Base-by-base conservation (phyloP, 64 coral and sea anemone species). In the Hydrozoanthus tunicans region DNA sequence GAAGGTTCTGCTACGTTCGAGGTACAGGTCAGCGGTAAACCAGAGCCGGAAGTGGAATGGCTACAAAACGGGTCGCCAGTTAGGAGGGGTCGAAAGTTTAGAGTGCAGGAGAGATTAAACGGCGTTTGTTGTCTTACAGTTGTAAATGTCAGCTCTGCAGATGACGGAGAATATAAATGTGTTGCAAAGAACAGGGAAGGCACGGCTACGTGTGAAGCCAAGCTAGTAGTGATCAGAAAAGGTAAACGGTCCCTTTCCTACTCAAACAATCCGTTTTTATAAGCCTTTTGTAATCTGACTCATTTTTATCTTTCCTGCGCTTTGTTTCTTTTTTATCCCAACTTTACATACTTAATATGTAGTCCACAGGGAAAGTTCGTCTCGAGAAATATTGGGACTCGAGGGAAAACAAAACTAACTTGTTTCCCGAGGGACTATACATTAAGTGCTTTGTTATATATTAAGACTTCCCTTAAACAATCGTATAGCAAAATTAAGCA, bases 21-120 rank as follows among this genome's bases (percentile, higher is more conserved):
- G 55, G 82, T 95, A 58, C 88, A 91, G 77, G 85, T 93, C 53
- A 59, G 83, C 51, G 97, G 97, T 17, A 91, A 77, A 78, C 97
- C 97, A 12, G 91, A 95, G 92, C 97, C 97, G 52, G 91, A 99
- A 71, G 85, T 99, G 32, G 80, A 90, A 54, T 99, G 97, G 97
- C 90, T 91, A 25, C 93, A 74, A 60, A 59, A 92, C 79, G 97
- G 92, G 0, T 89, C 93, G 65, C 77, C 79, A 13, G 73, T 99
- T 20, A 91, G 78, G 54, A 92, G 95, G 75, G 91, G 84, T 15
- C 68, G 84, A 56, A 88, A 88, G 23, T 88, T 73, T 13, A 88
- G 59, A 73, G 3, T 88, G 3, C 84, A 75, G 26, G 84, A 88
- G 17, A 88, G 59, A 26, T 88, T 73, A 59, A 51, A 72, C 12